phyloP scores from a whole-genome alignment of 2,797 vertebrate genomes.

The Rousettus madagascariensis region DNA sequence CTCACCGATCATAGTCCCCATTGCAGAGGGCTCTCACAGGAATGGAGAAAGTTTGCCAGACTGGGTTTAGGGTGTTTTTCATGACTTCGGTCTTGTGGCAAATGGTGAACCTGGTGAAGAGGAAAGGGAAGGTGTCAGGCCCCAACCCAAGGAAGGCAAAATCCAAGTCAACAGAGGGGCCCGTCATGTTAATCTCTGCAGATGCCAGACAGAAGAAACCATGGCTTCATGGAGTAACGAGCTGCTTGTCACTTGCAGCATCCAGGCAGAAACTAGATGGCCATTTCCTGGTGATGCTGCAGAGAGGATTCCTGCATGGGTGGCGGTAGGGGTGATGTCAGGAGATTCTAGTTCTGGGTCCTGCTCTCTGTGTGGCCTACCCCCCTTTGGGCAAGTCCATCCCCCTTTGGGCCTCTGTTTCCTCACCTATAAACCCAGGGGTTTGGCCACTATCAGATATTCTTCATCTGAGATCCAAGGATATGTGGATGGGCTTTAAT shows the following conservation, averaged over 20 bases:
- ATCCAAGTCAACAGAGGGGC: background rate
- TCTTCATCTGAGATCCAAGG: background rate
- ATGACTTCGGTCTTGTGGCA: constrained; percentile 96
- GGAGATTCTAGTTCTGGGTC: background rate
- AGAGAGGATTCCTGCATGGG: background rate
- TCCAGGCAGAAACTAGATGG: background rate
- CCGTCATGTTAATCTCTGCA: background rate
- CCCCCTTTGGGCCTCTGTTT: background rate
- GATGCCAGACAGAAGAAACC: background rate
- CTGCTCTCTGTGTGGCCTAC: background rate
- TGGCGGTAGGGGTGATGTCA: background rate
- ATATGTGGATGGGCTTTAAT: background rate
- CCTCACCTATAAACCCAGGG: background rate
- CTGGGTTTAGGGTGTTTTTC: constrained; percentile 92
- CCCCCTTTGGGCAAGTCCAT: background rate
- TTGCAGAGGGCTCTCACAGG: constrained; percentile 94
- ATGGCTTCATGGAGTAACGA: background rate
- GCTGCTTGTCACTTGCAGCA: background rate
- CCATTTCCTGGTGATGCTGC: background rate
- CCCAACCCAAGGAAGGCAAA: background rate
- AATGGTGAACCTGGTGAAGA: constrained; percentile 90
- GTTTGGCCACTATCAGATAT: background rate
- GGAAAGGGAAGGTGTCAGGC: background rate
- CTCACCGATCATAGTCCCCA: constrained; percentile 92
- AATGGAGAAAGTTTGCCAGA: constrained; percentile 93